phyloP scores from a whole-genome alignment of 2,888 invertebrate species.

The Heliconius charithonia region DNA sequence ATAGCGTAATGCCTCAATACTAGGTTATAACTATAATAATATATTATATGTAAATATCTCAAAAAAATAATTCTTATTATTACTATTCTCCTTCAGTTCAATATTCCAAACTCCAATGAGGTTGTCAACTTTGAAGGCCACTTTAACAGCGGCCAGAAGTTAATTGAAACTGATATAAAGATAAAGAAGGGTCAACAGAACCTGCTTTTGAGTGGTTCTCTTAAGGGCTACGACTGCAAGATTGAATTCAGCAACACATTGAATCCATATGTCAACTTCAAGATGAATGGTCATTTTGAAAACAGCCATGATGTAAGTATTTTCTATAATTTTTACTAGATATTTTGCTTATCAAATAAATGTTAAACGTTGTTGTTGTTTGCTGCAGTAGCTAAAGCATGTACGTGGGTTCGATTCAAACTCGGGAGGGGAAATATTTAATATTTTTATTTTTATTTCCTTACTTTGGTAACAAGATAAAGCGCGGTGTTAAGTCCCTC shows the following conservation, averaged over 20 bases:
- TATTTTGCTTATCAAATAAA: not conserved
- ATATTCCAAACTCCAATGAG: slow-evolving; percentile 67
- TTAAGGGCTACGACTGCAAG: slow-evolving; percentile 71
- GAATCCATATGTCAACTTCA: slow-evolving; percentile 85
- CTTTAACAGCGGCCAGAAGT: slow-evolving; percentile 65
- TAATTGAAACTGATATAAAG: slow-evolving; percentile 77
- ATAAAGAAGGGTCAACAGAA: slow-evolving; percentile 78
- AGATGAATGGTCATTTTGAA: slow-evolving; percentile 82
- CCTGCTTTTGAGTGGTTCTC: slow-evolving; percentile 75
- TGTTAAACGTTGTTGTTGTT: too few species aligned
- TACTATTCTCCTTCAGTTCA: slow-evolving; percentile 49
- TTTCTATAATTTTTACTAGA: not conserved
- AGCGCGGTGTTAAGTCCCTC: too few species aligned
- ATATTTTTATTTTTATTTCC: too few species aligned
- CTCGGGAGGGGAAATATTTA: too few species aligned
- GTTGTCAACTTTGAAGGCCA: slow-evolving; percentile 80
- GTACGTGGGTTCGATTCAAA: too few species aligned
- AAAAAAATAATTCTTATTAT: not conserved
- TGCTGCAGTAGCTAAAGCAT: too few species aligned
- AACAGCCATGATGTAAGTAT: slow-evolving; percentile 66
- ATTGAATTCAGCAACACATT: slow-evolving; percentile 83
- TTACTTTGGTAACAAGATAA: too few species aligned
- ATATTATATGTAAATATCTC: not conserved
- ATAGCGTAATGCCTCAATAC: too few species aligned
- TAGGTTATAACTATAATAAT: not conserved